Conservation (phyloP, 2,797 vertebrate genomes). For the Prionace glauca region DNA sequence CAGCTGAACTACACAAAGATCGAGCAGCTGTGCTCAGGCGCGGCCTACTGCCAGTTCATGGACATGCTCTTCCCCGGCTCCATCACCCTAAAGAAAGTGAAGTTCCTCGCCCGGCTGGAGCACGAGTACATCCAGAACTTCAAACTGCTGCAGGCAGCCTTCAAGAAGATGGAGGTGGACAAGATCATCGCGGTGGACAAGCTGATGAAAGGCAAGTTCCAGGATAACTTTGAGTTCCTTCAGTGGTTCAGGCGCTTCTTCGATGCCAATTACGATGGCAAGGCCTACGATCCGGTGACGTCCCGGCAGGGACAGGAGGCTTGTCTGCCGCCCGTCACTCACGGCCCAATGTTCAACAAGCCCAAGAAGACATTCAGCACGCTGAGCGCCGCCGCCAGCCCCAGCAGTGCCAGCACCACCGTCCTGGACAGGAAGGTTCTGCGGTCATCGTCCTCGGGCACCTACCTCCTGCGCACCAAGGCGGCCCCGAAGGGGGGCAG, state of each 20-base stretch:
- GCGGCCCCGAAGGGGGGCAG: not conserved
- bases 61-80: conserved; percentile 95
- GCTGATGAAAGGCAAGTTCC: conserved; percentile 21
- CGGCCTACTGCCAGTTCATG: conserved; percentile 94
- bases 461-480: not conserved
- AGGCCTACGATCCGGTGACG: conserved; percentile 50
- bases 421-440: not conserved
- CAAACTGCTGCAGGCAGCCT: conserved; percentile 88
- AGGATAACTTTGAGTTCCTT: conserved; percentile 33
- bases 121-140: conserved; percentile 94
- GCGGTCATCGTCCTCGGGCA: not conserved
- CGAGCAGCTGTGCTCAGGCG: conserved; percentile 86
- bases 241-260: conserved; percentile 26
- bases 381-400: not conserved
- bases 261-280: not conserved
- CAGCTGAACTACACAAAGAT: conserved; percentile 89
- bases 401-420: not conserved
- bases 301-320: conserved; percentile 46
- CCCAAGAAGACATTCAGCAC: conserved; percentile 15
- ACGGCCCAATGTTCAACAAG: not conserved
- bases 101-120: conserved; percentile 85
- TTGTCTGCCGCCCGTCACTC: not conserved
- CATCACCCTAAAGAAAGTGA: conserved; percentile 83
- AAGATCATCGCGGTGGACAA: conserved; percentile 50
- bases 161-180: conserved; percentile 93